These are phyloP conservation scores for Oppia nitens DNA, from an alignment of 1,140 invertebrate genomes.

Conservation along the genomic window DNA sequence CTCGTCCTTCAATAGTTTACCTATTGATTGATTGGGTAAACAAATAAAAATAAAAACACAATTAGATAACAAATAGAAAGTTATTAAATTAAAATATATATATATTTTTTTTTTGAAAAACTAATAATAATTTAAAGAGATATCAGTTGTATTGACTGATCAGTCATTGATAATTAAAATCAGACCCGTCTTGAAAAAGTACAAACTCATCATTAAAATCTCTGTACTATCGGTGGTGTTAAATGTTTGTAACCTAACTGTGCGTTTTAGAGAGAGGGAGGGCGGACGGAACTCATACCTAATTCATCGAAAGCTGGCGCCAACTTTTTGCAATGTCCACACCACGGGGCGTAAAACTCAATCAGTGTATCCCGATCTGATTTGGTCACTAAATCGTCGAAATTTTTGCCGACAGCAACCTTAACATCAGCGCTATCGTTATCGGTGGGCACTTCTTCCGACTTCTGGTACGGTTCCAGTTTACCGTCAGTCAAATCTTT, in stretches of 20 bases:
- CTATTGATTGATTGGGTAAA: not conserved
- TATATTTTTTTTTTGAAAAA: too few relatives aligned
- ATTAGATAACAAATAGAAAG: not conserved
- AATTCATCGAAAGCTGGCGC: constrained; percentile 85
- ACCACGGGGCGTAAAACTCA: constrained; percentile 42
- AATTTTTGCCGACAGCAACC: constrained; percentile 87
- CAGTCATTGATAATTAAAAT: not conserved
- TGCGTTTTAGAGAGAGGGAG: not conserved
- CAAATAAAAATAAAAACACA: not conserved
- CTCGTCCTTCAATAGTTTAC: constrained; percentile 50
- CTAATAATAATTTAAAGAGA: not conserved
- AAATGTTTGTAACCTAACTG: not conserved
- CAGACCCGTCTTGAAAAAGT: not conserved
- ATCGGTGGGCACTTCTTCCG: constrained; percentile 71
- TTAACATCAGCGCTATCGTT: constrained; percentile 68
- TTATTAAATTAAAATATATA: too few relatives aligned
- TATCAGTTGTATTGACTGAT: not conserved
- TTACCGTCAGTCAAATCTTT: constrained; percentile 62
- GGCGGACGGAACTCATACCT: constrained; percentile 43
- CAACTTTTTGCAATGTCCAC: constrained; percentile 95
- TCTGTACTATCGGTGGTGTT: too few relatives aligned
- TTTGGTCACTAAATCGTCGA: constrained; percentile 82
- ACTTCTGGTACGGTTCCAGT: constrained; percentile 84
- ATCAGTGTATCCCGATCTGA: constrained; percentile 81
- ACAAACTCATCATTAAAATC: not conserved